phyloP scores from a whole-genome alignment of 2,797 vertebrate genomes.

The Neosalanx taihuensis region DNA sequence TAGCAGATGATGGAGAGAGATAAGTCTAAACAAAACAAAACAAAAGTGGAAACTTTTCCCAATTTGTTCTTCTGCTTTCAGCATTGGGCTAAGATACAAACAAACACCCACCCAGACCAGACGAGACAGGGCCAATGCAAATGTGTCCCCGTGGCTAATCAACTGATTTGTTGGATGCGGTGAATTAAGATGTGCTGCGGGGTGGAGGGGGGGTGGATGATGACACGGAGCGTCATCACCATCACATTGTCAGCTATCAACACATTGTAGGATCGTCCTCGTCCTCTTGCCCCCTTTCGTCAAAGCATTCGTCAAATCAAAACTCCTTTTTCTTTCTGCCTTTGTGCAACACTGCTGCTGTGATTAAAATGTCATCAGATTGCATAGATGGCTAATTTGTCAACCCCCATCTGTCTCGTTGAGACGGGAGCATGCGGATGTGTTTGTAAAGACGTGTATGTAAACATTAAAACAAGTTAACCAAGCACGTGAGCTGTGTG shows the following conservation, averaged over 20 bases:
- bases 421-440: slow-evolving; percentile 40
- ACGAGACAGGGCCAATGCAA: slow-evolving; percentile 46
- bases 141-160: slow-evolving; percentile 53
- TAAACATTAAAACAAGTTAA: slow-evolving; percentile 38
- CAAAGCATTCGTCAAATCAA: slow-evolving; percentile 20
- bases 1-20: slow-evolving; percentile 2
- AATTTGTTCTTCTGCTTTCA: too few species aligned
- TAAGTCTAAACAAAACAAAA: background rate
- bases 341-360: slow-evolving; percentile 21
- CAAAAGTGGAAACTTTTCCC: too few species aligned
- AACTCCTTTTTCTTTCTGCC: slow-evolving; percentile 30
- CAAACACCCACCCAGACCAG: background rate
- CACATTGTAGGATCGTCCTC: background rate
- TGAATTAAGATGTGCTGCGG: slow-evolving; percentile 40
- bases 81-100: background rate
- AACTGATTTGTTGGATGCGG: slow-evolving; percentile 36
- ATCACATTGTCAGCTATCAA: slow-evolving; percentile 3
- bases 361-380: slow-evolving; percentile 40
- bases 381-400: slow-evolving; percentile 19
- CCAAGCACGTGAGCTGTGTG: slow-evolving; percentile 32
- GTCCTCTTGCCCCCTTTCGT: background rate
- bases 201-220: background rate
- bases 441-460: slow-evolving; percentile 22
- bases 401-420: slow-evolving; percentile 44
- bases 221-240: slow-evolving; percentile 13